Evolutionary conservation across 1,140 invertebrate species (phyloP).

Genomic region (Helicoverpa zea): DNA sequence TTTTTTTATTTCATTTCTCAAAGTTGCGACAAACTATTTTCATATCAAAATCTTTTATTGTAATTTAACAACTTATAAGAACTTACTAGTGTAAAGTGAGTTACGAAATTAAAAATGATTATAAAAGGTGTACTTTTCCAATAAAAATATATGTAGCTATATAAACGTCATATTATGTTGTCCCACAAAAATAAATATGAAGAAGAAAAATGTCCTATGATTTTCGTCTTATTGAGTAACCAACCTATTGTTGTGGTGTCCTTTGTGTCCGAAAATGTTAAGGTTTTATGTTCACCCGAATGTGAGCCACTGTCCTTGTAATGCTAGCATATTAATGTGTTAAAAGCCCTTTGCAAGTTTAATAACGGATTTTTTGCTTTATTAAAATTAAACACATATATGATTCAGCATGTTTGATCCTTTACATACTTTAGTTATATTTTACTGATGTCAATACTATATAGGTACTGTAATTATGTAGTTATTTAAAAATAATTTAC

Average conservation of each 20-base stretch:
- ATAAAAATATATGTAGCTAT: no score
- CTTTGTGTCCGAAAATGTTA: conserved; percentile 33
- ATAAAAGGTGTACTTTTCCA: no score
- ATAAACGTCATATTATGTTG: no score
- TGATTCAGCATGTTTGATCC: no score
- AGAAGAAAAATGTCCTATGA: background rate
- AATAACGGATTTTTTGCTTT: background rate
- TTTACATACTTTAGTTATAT: no score
- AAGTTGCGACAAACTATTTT: no score
- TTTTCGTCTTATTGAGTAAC: conserved; percentile 28
- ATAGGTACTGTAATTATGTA: no score
- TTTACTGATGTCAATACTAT: no score
- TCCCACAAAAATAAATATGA: background rate
- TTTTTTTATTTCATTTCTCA: no score
- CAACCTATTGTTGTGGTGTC: conserved; percentile 26
- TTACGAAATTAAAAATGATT: background rate
- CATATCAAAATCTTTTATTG: no score
- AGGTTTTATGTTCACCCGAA: conserved; percentile 33
- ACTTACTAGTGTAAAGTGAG: background rate
- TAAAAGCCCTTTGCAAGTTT: conserved; percentile 25
- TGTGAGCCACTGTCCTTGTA: conserved; percentile 9
- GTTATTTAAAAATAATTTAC: no score
- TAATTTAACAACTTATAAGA: background rate
- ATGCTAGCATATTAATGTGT: conserved; percentile 26
- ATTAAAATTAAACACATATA: no score